Evolutionary conservation across 2,113 vertebrate species (phyloP).

Genomic region (Rhabdomys dilectus): DNA sequence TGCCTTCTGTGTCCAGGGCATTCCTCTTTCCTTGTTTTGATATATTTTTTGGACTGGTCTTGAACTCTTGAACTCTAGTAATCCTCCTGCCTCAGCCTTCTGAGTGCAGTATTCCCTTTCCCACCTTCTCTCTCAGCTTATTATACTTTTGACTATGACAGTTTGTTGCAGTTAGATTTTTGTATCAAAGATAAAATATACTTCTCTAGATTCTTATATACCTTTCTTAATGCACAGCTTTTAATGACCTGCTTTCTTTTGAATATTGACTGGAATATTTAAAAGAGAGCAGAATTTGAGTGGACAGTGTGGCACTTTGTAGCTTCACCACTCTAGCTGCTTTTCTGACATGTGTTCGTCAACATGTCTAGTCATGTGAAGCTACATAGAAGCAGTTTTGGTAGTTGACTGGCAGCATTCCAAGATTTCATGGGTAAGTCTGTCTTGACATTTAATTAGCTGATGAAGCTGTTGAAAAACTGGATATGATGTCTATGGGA

Average conservation of each 20-base stretch:
- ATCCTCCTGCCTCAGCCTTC: not conserved
- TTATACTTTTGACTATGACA: not conserved
- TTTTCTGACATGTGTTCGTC: conserved; percentile 42
- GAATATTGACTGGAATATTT: conserved; percentile 5
- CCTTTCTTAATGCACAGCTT: not conserved
- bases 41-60: not conserved
- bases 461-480: conserved; percentile 56
- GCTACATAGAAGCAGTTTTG: conserved; percentile 56
- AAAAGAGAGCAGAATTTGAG: conserved; percentile 10
- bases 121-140: not conserved
- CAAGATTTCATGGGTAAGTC: conserved; percentile 66
- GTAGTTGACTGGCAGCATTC: conserved; percentile 63
- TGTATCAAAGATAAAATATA: not conserved
- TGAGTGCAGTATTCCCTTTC: not conserved
- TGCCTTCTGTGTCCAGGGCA: not conserved
- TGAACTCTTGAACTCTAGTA: not conserved
- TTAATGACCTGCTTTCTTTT: conserved; percentile 32
- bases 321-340: conserved; percentile 26
- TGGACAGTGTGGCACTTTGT: not conserved
- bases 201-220: not conserved
- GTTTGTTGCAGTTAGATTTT: conserved; percentile 42
- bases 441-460: conserved; percentile 67
- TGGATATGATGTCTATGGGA: conserved; percentile 60
- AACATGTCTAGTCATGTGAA: conserved; percentile 63
- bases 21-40: conserved; percentile 49